Conservation (phyloP, 2,888 invertebrate species). For the Lutraria lutraria region DNA sequence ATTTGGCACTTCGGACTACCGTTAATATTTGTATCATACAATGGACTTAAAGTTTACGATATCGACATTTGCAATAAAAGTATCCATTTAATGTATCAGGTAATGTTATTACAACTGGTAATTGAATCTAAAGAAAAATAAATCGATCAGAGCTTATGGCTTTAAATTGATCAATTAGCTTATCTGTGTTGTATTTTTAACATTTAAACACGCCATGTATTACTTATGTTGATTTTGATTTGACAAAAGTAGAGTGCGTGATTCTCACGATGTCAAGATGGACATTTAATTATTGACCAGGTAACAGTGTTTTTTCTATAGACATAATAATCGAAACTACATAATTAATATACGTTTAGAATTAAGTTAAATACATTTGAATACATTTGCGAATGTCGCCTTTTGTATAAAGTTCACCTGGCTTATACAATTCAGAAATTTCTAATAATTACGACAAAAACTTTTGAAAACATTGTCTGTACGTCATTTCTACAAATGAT, state of each 20-base stretch:
- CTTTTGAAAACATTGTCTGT: no score
- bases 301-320: background rate
- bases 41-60: background rate
- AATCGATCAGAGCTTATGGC: background rate
- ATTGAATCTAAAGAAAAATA: conserved; percentile 13
- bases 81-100: background rate
- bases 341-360: no score
- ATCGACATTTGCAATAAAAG: conserved; percentile 16
- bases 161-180: background rate
- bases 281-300: background rate
- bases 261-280: background rate
- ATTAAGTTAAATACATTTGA: no score
- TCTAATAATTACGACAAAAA: no score
- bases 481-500: no score
- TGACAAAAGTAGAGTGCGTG: background rate
- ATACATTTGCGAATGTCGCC: no score
- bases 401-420: no score
- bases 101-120: background rate
- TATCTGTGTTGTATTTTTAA: background rate
- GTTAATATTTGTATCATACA: background rate
- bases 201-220: background rate
- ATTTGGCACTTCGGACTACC: conserved; percentile 2
- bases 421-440: no score
- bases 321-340: background rate
- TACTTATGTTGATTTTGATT: background rate